Percentiles rank a stretch among this genome's conserved stretches.
phyloP scores from a whole-genome alignment of 2,113 vertebrate genomes.

The Plectropomus leopardus region DNA sequence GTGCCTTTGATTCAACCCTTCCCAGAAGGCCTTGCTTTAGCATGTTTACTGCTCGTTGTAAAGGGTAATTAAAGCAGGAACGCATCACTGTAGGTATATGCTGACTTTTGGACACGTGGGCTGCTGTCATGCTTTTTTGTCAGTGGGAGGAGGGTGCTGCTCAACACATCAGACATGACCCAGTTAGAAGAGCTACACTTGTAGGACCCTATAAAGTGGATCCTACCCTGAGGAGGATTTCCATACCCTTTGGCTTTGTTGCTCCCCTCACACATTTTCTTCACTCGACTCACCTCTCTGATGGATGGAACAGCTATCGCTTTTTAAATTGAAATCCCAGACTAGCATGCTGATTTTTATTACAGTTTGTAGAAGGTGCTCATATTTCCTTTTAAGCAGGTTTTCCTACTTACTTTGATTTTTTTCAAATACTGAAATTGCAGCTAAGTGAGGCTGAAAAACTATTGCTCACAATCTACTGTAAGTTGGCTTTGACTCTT shows the following conservation, averaged over 20 bases:
- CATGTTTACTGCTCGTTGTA: constrained; percentile 59
- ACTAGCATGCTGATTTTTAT: constrained; percentile 2
- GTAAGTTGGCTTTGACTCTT: constrained; percentile 44
- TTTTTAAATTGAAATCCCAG: constrained; percentile 49
- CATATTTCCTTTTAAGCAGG: constrained; percentile 5
- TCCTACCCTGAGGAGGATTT: constrained; percentile 67
- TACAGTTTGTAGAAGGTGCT: neutral
- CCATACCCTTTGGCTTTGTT: constrained; percentile 57
- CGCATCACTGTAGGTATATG: constrained; percentile 28
- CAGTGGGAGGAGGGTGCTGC: constrained; percentile 53
- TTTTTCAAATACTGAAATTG: constrained; percentile 10
- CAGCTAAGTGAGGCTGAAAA: constrained; percentile 4
- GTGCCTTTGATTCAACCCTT: constrained; percentile 47
- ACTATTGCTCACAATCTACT: constrained; percentile 1
- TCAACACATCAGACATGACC: constrained; percentile 76
- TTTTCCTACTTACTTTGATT: neutral
- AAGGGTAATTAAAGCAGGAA: constrained; percentile 51
- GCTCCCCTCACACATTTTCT: constrained; percentile 37
- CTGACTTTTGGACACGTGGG: constrained; percentile 52
- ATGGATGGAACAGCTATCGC: constrained; percentile 23
- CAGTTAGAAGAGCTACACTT: constrained; percentile 71
- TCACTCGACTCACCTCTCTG: constrained; percentile 27
- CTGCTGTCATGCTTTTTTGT: constrained; percentile 41
- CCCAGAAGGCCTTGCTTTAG: constrained; percentile 34
- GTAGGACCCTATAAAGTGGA: constrained; percentile 59